phyloP scores from a whole-genome alignment of 1,140 invertebrate genomes.

The Thalassaphorura encarpata region DNA sequence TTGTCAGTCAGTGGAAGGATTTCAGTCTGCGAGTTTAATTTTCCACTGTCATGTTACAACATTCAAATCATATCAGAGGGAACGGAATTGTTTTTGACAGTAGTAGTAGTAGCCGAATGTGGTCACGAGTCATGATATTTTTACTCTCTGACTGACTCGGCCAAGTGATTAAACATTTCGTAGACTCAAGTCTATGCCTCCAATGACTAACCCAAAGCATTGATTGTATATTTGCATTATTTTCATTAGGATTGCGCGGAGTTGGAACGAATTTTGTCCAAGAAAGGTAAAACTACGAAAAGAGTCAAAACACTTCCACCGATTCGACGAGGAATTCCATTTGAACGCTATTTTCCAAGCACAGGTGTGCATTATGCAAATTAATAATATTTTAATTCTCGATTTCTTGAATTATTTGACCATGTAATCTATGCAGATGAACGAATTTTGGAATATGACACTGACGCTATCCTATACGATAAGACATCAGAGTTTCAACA shows the following conservation, averaged over 20 bases:
- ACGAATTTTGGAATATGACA: conserved; percentile 82
- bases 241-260: conserved; percentile 26
- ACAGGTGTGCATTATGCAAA: conserved; percentile 21
- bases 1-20: too few relatives aligned
- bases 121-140: too few relatives aligned
- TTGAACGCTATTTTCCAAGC: conserved; percentile 32
- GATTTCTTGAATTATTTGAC: not conserved
- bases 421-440: conserved; percentile 59
- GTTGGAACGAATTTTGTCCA: conserved; percentile 25
- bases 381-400: not conserved
- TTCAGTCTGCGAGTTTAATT: too few relatives aligned
- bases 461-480: conserved; percentile 72
- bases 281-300: conserved; percentile 18
- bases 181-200: too few relatives aligned
- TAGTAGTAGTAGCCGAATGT: too few relatives aligned
- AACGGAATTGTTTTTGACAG: too few relatives aligned
- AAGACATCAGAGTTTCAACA: conserved; percentile 72
- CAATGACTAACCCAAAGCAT: not conserved
- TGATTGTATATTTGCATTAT: not conserved
- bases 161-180: too few relatives aligned
- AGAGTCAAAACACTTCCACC: conserved; percentile 27
- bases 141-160: too few relatives aligned
- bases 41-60: too few relatives aligned
- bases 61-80: too few relatives aligned
- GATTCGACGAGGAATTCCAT: conserved; percentile 26